Base-by-base conservation (phyloP, 1,140 invertebrate species). In the Meloidogyne hapla region DNA sequence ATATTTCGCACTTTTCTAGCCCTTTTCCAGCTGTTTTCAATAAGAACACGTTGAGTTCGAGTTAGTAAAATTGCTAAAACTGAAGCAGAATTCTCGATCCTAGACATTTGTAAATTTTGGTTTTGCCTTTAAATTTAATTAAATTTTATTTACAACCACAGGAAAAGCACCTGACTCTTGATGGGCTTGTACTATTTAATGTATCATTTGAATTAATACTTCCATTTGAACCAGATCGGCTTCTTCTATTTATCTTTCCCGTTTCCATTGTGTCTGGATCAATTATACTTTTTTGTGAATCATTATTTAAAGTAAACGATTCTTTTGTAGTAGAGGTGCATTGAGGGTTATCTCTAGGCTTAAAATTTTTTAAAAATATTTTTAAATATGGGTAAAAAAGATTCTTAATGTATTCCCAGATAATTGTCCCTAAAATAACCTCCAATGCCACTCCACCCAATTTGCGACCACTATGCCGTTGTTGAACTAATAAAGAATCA, bases 21-120 rank as follows among this genome's bases (percentile, higher is more conserved):
- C 25, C 82, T 42, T 56, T 84, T 84, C 81, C 81, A 82, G 62
- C 78, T 81, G 25, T 74, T 78, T 65, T 82, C 81, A 26, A 82
- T 75, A 6, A 82, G 42, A 45, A 76, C 72, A 33, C 69, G 69
- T 67, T 82, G 81, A 13, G 74, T 74, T 5, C 75, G 67, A 18
- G 68, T 84, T 61, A 82, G n/a, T 18, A 81, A 25, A 33, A 77
- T 76, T 13, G 71, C 64, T 2, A 56, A 56, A 2, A 38, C 63
- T 40, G 77, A 79, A 5, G 76, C 74, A 1, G 74, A 48, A 61
- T 77, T 76, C 13, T 77, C 40, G 40, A 40, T 28, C 5, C 71
- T 42, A 10, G 71, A 61, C 71, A 73, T 25, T 64, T 42, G 71
- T 28, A 73, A 73, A 26, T 63, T 28, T 28, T 70, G 21, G 6